Conservation (phyloP, 2,113 vertebrate species). For the Syrmaticus mikado region DNA sequence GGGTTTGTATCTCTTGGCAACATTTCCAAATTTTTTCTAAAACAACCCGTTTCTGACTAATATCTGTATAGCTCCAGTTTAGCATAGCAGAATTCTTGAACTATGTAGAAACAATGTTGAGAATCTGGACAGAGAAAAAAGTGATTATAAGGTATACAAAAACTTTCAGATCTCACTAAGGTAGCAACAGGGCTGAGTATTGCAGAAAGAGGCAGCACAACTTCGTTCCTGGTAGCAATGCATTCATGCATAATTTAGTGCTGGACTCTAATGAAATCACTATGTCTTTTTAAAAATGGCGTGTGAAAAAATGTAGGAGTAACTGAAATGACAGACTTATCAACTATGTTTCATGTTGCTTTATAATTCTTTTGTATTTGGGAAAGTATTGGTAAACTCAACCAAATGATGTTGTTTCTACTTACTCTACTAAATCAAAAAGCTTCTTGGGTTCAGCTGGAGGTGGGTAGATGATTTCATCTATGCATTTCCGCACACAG, state of each 20-base stretch:
- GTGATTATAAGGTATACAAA: not conserved
- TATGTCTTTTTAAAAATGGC: not conserved
- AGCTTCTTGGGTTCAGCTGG: conserved; percentile 91
- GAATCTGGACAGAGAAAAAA: not conserved
- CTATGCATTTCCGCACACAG: conserved; percentile 91
- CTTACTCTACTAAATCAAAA: conserved; percentile 94
- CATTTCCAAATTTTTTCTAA: not conserved
- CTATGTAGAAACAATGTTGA: rapidly evolving
- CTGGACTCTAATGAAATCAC: not conserved
- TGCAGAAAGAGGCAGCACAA: not conserved
- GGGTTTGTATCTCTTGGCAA: not conserved
- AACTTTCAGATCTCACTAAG: not conserved
- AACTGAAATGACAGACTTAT: not conserved
- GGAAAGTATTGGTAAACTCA: not conserved
- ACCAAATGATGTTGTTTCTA: not conserved
- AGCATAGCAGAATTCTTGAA: not conserved
- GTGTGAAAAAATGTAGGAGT: not conserved
- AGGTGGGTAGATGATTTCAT: conserved; percentile 93
- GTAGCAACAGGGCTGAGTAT: not conserved
- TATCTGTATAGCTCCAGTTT: not conserved
- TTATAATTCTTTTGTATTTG: not conserved
- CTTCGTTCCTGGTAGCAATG: not conserved
- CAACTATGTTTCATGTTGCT: not conserved
- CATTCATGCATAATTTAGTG: not conserved
- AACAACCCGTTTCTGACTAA: not conserved